phyloP scores from a whole-genome alignment of 2,888 invertebrate species.

The Drosophila glabriapex region DNA sequence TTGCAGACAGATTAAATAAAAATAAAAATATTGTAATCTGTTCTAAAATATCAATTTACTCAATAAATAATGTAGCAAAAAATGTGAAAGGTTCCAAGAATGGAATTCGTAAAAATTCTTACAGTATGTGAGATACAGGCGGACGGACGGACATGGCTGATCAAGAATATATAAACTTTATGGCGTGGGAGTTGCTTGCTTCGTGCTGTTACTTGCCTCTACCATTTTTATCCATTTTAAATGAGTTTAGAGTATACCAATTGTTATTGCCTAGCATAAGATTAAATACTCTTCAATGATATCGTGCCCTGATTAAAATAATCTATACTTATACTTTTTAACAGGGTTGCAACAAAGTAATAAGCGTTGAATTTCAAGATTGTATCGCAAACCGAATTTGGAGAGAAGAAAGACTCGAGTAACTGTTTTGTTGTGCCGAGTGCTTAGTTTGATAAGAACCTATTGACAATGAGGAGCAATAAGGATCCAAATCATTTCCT shows the following conservation, averaged over 20 bases:
- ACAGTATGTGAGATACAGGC: no score
- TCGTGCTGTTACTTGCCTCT: no score
- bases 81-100: neutral
- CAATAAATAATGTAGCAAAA: neutral
- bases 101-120: neutral
- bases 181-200: no score
- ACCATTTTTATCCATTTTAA: no score
- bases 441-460: slow-evolving; percentile 15
- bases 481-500: slow-evolving; percentile 15
- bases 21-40: neutral
- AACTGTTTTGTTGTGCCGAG: neutral
- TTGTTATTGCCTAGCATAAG: no score
- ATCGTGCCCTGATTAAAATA: neutral
- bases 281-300: no score
- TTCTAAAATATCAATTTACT: neutral
- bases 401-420: slow-evolving; percentile 1
- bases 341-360: neutral
- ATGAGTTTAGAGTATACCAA: no score
- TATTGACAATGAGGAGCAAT: slow-evolving; percentile 18
- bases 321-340: neutral
- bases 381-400: neutral
- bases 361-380: neutral
- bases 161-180: no score
- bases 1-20: neutral
- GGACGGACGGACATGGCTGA: no score